These are phyloP conservation scores for Elgonia sp. DNA, from an alignment of 2,888 invertebrate species.

Conservation along the genomic window DNA sequence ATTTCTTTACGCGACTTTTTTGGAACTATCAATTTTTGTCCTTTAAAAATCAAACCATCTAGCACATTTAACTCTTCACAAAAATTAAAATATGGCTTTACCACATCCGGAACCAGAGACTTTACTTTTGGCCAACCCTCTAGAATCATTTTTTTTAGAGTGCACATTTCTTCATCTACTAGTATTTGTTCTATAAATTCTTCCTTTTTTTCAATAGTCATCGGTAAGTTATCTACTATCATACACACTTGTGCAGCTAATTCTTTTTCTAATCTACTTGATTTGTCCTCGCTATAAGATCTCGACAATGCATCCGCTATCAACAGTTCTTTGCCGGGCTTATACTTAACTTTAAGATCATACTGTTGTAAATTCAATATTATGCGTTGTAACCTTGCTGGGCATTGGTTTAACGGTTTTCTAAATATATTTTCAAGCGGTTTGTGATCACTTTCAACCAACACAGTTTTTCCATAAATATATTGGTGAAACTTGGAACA, in stretches of 20 bases:
- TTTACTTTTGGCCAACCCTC: neutral
- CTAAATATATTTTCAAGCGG: neutral
- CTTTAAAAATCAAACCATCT: constrained; percentile 63
- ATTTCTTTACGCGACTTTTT: constrained; percentile 74
- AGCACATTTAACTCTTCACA: constrained; percentile 39
- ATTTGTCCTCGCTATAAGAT: neutral
- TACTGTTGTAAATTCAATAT: neutral
- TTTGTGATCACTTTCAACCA: constrained; percentile 1
- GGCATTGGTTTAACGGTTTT: neutral
- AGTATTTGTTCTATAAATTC: neutral
- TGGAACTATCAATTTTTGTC: constrained; percentile 73
- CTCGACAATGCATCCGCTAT: neutral
- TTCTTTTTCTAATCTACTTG: neutral
- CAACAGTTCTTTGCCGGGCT: neutral
- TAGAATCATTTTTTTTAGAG: neutral
- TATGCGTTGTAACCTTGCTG: neutral
- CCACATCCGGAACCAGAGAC: neutral
- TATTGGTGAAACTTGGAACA: neutral
- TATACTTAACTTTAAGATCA: neutral
- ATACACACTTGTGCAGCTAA: too few species aligned
- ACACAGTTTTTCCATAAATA: neutral
- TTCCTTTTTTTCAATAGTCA: neutral
- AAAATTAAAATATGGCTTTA: neutral
- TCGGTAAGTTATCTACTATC: neutral
- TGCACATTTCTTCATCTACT: neutral